phyloP scores from a whole-genome alignment of 2,888 invertebrate genomes.

The Andrena praecox region DNA sequence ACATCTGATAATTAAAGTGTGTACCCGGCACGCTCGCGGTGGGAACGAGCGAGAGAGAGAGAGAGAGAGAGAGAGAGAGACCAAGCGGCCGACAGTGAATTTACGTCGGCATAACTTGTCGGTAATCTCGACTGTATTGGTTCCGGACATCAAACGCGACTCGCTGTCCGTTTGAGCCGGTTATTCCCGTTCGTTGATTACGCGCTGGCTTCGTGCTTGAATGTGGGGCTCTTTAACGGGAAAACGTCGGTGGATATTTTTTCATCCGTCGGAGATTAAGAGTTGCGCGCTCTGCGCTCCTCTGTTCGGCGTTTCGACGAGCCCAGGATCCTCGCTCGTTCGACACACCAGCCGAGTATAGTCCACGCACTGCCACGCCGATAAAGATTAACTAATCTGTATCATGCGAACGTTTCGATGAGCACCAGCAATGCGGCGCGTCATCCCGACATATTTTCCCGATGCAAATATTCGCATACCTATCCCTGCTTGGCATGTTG shows the following conservation, averaged over 20 bases:
- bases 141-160: conserved; percentile 28
- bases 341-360: too few species aligned
- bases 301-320: conserved; percentile 1
- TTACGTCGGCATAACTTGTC: neutral
- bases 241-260: neutral
- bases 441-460: too few species aligned
- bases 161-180: neutral
- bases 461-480: too few species aligned
- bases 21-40: neutral
- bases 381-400: too few species aligned
- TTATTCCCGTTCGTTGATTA: conserved; percentile 6
- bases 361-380: too few species aligned
- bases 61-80: neutral
- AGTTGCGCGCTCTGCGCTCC: neutral
- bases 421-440: too few species aligned
- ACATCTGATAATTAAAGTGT: neutral
- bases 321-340: neutral
- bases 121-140: neutral
- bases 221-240: neutral
- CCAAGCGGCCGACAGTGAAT: neutral
- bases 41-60: neutral
- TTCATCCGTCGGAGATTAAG: neutral
- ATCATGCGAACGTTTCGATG: too few species aligned
- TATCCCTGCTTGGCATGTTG: too few species aligned
- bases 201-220: neutral